Evolutionary conservation across 2,113 vertebrate genomes (phyloP).

Genomic region (Pteronura brasiliensis): DNA sequence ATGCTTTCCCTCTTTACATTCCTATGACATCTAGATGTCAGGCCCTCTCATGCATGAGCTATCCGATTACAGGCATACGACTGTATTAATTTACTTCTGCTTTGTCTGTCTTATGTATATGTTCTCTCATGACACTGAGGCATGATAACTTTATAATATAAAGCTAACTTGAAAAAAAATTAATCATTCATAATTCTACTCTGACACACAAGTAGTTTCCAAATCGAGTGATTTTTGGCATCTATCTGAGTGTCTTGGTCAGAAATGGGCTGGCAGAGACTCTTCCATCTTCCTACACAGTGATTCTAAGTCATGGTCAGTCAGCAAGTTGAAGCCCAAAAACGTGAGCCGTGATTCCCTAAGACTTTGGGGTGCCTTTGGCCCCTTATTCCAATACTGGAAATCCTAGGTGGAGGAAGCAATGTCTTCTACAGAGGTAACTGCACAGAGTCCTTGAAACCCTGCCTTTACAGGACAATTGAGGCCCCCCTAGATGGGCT

Average conservation of each 20-base stretch:
- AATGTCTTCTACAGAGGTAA: neutral
- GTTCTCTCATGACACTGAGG: neutral
- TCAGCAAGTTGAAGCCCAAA: neutral
- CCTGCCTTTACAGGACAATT: neutral
- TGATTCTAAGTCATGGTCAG: neutral
- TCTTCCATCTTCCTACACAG: neutral
- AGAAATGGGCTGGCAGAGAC: neutral
- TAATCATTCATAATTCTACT: neutral
- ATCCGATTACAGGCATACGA: neutral
- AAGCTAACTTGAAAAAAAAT: neutral
- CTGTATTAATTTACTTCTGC: neutral
- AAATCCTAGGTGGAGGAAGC: neutral
- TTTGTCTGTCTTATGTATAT: neutral
- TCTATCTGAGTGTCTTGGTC: neutral
- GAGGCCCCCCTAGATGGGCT: neutral
- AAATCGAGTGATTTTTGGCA: slow-evolving; percentile 8
- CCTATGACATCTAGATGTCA: neutral
- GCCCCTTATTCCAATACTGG: neutral
- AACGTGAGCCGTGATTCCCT: neutral
- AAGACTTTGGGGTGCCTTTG: neutral
- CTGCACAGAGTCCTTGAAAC: too few relatives aligned
- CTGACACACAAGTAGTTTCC: neutral
- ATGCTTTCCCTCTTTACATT: neutral
- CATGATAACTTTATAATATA: neutral
- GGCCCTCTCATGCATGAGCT: neutral